A percentile compares a stretch with the other conserved stretches of the same genome.
Conservation (phyloP, 1,140 invertebrate genomes). For the Dinoponera quadriceps region DNA sequence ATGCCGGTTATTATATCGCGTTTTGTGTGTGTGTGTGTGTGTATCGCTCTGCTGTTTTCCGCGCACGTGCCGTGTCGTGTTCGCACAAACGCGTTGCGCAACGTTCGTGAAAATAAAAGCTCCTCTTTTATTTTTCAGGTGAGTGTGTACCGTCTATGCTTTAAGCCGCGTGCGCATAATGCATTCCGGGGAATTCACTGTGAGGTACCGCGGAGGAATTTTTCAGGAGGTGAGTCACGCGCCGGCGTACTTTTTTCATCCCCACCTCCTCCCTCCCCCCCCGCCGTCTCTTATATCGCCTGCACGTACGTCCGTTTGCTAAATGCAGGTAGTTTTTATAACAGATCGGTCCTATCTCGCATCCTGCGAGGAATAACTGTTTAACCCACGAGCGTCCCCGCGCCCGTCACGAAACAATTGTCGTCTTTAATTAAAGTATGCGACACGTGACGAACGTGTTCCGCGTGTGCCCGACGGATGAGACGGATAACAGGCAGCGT, state of each 20-base stretch:
- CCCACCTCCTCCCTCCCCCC: too few relatives aligned
- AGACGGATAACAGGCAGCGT: background rate
- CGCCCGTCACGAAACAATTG: too few relatives aligned
- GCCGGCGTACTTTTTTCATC: conserved; percentile 29
- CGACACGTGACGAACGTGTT: background rate
- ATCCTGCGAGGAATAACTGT: conserved; percentile 3
- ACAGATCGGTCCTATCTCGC: conserved; percentile 16
- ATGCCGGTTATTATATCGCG: too few relatives aligned
- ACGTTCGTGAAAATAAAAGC: background rate
- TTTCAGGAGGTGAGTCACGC: conserved; percentile 53
- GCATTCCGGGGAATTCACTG: conserved; percentile 10
- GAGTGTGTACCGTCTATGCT: conserved; percentile 27
- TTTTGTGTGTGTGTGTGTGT: too few relatives aligned
- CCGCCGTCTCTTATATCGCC: background rate
- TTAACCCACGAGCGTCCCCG: background rate
- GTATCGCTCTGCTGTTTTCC: background rate
- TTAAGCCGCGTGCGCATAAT: conserved; percentile 25
- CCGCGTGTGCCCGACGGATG: background rate
- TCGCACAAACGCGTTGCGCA: background rate
- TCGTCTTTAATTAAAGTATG: conserved; percentile 10
- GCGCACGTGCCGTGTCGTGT: background rate
- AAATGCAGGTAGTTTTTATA: conserved; percentile 35
- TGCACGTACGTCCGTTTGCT: conserved; percentile 56
- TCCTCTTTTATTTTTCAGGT: conserved; percentile 42
- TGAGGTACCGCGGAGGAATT: conserved; percentile 22